A percentile compares a stretch with the other conserved stretches of the same genome.
Evolutionary conservation across 2,113 vertebrate genomes (phyloP).

Genomic region (Hyperoodon ampullatus): DNA sequence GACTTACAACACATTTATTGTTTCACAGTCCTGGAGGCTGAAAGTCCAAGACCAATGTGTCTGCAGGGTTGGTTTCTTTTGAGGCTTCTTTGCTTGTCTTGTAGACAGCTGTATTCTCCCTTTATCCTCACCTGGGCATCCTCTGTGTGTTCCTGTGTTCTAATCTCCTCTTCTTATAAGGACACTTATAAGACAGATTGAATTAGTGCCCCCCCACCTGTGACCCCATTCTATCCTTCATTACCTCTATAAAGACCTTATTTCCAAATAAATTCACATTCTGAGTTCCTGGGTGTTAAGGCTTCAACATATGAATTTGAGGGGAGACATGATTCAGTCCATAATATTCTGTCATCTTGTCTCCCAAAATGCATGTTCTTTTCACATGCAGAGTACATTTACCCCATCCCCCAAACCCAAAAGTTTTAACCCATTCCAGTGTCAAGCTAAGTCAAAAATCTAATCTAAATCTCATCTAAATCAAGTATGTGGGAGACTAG

Average conservation of each 20-base stretch:
- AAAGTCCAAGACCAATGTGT: not conserved
- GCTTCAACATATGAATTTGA: not conserved
- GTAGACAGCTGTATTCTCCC: not conserved
- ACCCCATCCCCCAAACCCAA: not conserved
- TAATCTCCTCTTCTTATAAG: not conserved
- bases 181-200: not conserved
- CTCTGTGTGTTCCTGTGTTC: not conserved
- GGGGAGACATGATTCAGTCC: not conserved
- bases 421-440: not conserved
- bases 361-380: not conserved
- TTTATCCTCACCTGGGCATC: no score
- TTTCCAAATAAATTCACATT: not conserved
- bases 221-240: not conserved
- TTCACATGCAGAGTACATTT: not conserved
- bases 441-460: not conserved
- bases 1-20: not conserved
- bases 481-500: not conserved
- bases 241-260: not conserved
- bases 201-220: rapidly evolving
- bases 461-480: not conserved
- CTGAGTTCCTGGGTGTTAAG: not conserved
- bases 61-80: not conserved
- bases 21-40: not conserved
- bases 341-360: not conserved
- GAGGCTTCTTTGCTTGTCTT: not conserved